Conservation (phyloP, 1,140 invertebrate species). For the Luehdorfia chinensis region DNA sequence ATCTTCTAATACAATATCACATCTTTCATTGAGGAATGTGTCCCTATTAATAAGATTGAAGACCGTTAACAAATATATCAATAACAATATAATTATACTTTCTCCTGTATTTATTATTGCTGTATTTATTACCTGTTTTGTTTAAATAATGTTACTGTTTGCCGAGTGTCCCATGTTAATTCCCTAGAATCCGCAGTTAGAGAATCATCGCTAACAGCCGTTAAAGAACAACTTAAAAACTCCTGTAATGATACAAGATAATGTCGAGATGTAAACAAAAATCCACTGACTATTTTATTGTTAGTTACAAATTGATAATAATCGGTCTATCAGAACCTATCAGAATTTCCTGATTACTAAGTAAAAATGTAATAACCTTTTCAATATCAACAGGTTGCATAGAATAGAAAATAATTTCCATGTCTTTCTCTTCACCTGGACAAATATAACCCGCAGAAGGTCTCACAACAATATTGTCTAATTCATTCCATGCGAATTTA, state of each 20-base stretch:
- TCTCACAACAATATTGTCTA: constrained; percentile 46
- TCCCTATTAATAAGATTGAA: constrained; percentile 34
- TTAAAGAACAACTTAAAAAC: constrained; percentile 27
- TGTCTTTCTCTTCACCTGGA: constrained; percentile 66
- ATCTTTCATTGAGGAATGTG: constrained; percentile 43
- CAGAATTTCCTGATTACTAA: too few relatives aligned
- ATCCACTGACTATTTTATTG: constrained; percentile 28
- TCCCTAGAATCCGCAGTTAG: constrained; percentile 46
- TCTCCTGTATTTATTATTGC: too few relatives aligned
- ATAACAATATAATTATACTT: too few relatives aligned
- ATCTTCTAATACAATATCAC: constrained; percentile 38
- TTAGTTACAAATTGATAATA: too few relatives aligned
- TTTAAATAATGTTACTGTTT: constrained; percentile 52
- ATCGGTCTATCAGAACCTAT: too few relatives aligned
- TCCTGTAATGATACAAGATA: constrained; percentile 33
- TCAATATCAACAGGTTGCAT: constrained; percentile 40
- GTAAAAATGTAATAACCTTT: too few relatives aligned
- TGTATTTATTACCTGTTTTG: constrained; percentile 38
- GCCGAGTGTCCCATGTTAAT: constrained; percentile 60
- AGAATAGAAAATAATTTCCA: constrained; percentile 62
- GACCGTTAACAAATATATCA: neutral
- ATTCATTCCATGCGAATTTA: constrained; percentile 52
- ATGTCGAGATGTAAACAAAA: too few relatives aligned
- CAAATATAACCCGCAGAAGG: constrained; percentile 61
- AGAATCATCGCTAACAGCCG: constrained; percentile 47